Conservation (phyloP, 2,797 vertebrate genomes). For the Morus bassanus region DNA sequence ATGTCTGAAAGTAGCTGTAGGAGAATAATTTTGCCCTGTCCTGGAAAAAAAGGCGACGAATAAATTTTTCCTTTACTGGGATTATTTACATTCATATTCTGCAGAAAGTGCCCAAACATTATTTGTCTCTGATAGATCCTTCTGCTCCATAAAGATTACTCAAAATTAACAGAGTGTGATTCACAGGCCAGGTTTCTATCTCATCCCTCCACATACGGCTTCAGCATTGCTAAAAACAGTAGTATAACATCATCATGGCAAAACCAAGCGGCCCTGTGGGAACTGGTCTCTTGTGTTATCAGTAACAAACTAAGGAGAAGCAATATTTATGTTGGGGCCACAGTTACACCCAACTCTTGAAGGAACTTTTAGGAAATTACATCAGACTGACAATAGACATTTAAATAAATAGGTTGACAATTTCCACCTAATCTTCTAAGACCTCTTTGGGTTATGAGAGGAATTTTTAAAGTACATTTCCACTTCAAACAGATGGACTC, state of each 20-base stretch:
- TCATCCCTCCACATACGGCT: rapidly evolving
- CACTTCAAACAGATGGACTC: neutral
- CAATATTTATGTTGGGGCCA: neutral
- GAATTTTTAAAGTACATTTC: neutral
- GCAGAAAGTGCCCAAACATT: neutral
- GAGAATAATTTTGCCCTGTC: neutral
- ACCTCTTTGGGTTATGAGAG: neutral
- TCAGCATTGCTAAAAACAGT: neutral
- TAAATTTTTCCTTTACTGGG: neutral
- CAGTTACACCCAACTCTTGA: neutral
- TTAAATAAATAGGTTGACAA: neutral
- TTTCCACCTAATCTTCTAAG: neutral
- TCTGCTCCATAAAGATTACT: neutral
- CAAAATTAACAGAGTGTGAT: neutral
- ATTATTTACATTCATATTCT: neutral
- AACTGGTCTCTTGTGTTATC: neutral
- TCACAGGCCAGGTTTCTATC: neutral
- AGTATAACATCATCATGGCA: neutral
- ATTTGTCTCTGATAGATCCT: neutral
- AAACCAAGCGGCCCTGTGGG: neutral
- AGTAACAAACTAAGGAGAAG: neutral
- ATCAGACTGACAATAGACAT: neutral
- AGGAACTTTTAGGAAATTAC: neutral
- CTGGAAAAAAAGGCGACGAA: neutral
- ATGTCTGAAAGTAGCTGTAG: neutral